Percentiles rank a stretch among this genome's conserved stretches.
phyloP scores from a whole-genome alignment of 2,113 vertebrate genomes.

The Pedetes capensis region DNA sequence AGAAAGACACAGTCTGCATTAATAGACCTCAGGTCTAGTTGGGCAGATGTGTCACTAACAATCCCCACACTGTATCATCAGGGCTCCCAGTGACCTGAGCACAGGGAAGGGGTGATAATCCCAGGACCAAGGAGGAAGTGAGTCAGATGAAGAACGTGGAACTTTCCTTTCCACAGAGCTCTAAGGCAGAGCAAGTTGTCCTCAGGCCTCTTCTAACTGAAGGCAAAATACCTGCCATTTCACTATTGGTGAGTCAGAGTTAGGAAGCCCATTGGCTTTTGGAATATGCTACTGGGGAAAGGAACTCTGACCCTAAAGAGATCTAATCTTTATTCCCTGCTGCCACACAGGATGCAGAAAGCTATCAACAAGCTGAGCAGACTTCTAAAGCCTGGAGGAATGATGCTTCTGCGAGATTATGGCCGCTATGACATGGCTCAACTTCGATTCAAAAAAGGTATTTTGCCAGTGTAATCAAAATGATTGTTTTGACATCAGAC shows the following conservation, averaged over 20 bases:
- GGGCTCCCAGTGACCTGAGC: not conserved
- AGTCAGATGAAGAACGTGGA: not conserved
- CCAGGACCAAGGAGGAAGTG: not conserved
- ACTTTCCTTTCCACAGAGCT: not conserved
- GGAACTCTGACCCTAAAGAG: not conserved
- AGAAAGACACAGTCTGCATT: not conserved
- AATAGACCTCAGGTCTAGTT: not conserved
- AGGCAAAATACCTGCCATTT: not conserved
- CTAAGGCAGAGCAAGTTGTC: not conserved
- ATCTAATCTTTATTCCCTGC: not conserved
- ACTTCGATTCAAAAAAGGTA: conserved; percentile 98
- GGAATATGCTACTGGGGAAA: not conserved
- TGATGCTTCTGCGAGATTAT: conserved; percentile 95
- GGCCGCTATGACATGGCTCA: conserved; percentile 98
- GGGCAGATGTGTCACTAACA: not conserved
- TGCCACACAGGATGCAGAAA: conserved; percentile 88
- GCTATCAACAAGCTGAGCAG: conserved; percentile 86
- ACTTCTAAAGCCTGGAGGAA: conserved; percentile 93
- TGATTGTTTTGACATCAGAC: not conserved
- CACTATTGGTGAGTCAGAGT: not conserved
- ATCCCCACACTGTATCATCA: not conserved
- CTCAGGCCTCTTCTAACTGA: not conserved
- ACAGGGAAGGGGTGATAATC: too few relatives aligned
- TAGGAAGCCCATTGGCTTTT: not conserved
- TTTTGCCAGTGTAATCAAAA: not conserved